Percentiles rank a stretch among this genome's conserved stretches.
phyloP scores from a whole-genome alignment of 2,888 invertebrate species.

The Philhelius pedissequus region DNA sequence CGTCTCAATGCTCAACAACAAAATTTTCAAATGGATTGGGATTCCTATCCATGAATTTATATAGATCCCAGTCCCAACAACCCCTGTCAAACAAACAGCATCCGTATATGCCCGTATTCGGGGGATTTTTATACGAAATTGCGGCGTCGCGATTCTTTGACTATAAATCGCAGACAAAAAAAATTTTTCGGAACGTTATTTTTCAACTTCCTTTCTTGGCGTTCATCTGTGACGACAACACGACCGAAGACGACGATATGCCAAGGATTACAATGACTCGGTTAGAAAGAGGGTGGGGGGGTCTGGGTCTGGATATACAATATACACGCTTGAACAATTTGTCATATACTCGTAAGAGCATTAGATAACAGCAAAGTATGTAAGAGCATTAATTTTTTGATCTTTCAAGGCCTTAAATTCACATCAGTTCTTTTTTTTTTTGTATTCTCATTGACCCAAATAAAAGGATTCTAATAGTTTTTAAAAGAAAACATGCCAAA shows the following conservation, averaged over 20 bases:
- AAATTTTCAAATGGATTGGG: slow-evolving; percentile 10
- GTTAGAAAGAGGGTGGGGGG: not conserved
- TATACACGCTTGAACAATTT: slow-evolving; percentile 43
- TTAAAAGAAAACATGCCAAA: not conserved
- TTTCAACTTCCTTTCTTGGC: slow-evolving; percentile 37
- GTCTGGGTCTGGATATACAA: not conserved
- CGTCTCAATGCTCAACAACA: slow-evolving; percentile 8
- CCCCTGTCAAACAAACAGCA: slow-evolving; percentile 43
- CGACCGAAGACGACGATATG: no score
- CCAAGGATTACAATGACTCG: not conserved
- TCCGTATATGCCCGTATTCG: slow-evolving; percentile 9
- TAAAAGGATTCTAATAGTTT: not conserved
- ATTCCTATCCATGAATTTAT: not conserved
- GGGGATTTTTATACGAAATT: slow-evolving; percentile 14
- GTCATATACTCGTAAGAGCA: slow-evolving; percentile 27
- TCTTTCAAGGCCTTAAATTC: slow-evolving; percentile 3
- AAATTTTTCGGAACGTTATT: slow-evolving; percentile 28
- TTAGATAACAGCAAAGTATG: slow-evolving; percentile 27
- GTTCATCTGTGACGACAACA: slow-evolving; percentile 59
- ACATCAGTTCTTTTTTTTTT: not conserved
- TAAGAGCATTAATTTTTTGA: slow-evolving; percentile 45
- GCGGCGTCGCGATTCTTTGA: slow-evolving; percentile 68
- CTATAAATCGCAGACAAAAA: slow-evolving; percentile 47
- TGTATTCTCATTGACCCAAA: slow-evolving; percentile 25
- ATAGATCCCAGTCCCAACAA: slow-evolving; percentile 1